phyloP scores from a whole-genome alignment of 2,888 invertebrate species.

The Trichogramma dendrolimi region DNA sequence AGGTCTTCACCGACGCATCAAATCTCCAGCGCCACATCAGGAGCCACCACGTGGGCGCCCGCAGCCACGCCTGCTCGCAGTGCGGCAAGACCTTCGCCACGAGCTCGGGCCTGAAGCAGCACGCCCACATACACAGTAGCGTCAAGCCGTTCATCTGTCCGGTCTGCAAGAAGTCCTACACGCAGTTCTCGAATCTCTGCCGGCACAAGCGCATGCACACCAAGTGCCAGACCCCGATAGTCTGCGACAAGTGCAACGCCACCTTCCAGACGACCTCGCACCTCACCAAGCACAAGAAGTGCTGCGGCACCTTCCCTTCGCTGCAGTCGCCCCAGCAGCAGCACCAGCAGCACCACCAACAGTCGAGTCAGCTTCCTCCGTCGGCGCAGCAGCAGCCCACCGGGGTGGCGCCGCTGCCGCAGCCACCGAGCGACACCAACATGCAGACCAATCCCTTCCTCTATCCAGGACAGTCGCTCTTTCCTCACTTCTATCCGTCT shows the following conservation, averaged over 20 bases:
- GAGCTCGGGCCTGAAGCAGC: slow-evolving; percentile 96
- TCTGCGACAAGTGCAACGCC: slow-evolving; percentile 91
- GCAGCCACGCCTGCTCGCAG: slow-evolving; percentile 95
- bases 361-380: slow-evolving; percentile 59
- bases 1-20: slow-evolving; percentile 94
- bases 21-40: slow-evolving; percentile 95
- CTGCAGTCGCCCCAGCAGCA: neutral
- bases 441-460: slow-evolving; percentile 53
- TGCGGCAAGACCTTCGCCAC: slow-evolving; percentile 99
- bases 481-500: slow-evolving; percentile 57
- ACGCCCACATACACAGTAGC: slow-evolving; percentile 97
- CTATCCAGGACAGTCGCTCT: slow-evolving; percentile 59
- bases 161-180: slow-evolving; percentile 96
- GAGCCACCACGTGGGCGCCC: slow-evolving; percentile 90
- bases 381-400: slow-evolving; percentile 60
- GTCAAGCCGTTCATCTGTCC: slow-evolving; percentile 97
- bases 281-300: slow-evolving; percentile 90
- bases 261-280: slow-evolving; percentile 89
- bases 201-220: slow-evolving; percentile 99
- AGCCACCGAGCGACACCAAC: slow-evolving; percentile 1
- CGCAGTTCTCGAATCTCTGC: slow-evolving; percentile 98
- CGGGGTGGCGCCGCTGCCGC: slow-evolving; percentile 52
- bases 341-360: slow-evolving; percentile 50
- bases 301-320: slow-evolving; percentile 76
- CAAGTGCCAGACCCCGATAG: slow-evolving; percentile 88